Evolutionary conservation across 2,797 vertebrate genomes (phyloP), one percentile per base, ranked within the genome.

Genomic region (Xerus rutilus): DNA sequence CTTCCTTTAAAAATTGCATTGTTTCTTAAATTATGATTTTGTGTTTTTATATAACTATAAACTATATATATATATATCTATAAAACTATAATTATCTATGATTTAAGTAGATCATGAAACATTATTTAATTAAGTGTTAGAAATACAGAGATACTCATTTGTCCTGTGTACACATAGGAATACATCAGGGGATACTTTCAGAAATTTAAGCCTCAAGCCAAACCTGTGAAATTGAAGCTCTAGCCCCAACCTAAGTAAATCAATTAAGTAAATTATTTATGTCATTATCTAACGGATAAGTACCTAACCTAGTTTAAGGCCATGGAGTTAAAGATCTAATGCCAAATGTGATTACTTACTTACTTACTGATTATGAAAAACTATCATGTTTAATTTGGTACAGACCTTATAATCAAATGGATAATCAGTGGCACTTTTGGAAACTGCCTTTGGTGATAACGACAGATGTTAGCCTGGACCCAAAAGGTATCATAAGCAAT

Each of bases 221-320:
- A 81, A 89, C 65, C 62, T 81, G 20, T 9, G 96, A 97, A 96
- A 96, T 78, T 85, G 25, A 94, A 96, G 52, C 35, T 47, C 89
- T 74, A 94, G 39, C 35, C 18, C 32, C 62, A 93, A 92, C 35
- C 65, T 64, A 85, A 85, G 62, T 57, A 57, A 57, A 52, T 45
- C 28, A 94, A 86, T 91, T 91, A 94, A 95, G 43, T 97, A 90
- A 96, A 95, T 92, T 92, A 94, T 78, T 96, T 90, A 96, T 77
- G 79, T 73, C 74, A 70, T 43, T 89, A 39, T 73, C 77, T 67
- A 69, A 83, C 76, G 64, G 78, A 52, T 87, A 95, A 83, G 67
- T 4, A 93, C 25, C 35, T 87, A 96, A 92, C 21, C 45, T 82
- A 87, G 32, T 91, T 90, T 92, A 94, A 89, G 23, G 30, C 25